Conservation (phyloP, 2,113 vertebrate species). For the Rafetus swinhoei region DNA sequence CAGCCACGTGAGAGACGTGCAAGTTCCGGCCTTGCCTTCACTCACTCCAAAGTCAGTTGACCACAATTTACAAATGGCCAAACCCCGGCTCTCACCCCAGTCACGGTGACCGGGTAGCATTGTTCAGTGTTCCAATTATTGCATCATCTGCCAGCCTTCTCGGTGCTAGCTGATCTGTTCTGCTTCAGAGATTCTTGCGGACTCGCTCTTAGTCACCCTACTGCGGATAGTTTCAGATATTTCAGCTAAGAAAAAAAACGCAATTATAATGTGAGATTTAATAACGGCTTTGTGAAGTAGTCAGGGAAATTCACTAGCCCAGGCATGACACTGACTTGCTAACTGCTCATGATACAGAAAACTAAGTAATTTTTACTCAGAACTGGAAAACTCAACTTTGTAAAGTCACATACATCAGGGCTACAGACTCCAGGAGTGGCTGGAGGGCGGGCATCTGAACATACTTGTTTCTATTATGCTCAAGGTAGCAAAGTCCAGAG, state of each 20-base stretch:
- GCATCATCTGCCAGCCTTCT: neutral
- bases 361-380: neutral
- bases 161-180: accelerated
- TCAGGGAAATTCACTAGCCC: accelerated
- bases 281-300: neutral
- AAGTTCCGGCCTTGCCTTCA: neutral
- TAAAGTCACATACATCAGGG: neutral
- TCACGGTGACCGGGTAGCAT: accelerated
- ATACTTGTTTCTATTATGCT: neutral
- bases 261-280: neutral
- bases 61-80: accelerated
- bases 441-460: neutral
- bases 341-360: neutral
- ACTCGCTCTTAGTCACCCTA: accelerated
- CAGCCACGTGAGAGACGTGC: neutral
- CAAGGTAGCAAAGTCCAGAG: neutral
- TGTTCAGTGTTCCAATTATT: neutral
- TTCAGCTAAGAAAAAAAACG: neutral
- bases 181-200: accelerated
- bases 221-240: accelerated
- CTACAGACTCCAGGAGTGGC: neutral
- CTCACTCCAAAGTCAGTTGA: neutral
- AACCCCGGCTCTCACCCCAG: neutral
- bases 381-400: neutral
- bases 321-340: accelerated